Evolutionary conservation across 2,888 invertebrate genomes (phyloP), one percentile per base, ranked within the genome.

Genomic region (Orthosia incerta): DNA sequence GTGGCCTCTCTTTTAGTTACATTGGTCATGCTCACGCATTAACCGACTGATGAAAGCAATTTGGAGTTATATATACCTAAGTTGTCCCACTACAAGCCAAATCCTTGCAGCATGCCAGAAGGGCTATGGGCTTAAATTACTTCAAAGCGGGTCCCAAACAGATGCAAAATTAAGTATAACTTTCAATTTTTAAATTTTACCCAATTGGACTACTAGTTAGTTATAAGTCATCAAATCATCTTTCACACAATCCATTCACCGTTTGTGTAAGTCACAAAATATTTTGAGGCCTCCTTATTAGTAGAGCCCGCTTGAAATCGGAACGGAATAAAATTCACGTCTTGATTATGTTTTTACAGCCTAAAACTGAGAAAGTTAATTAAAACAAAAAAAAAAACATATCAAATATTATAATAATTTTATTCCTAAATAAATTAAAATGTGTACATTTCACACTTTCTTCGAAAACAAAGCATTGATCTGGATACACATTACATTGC

Each of bases 401-500:
- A 18, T 3, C 23, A 4, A 45, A n/a, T 7, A 23, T 20, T 7
- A 23, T 20, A 18, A 45, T 12, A 15, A 23, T 55, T 65, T 65
- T 15, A 26, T 51, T 9, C 5, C 11, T 5, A 23, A 18, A 15
- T 4, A 5, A 39, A 39, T 9, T n/a, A 15, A 45, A 13, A n/a
- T 45, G 7, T 1, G 5, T 4, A 13, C 11, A 7, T 12, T 45
- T 70, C 23, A 73, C 0, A 55, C 53, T 60, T 67, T 79, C 13
- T 86, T 85, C 12, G 31, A 31, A 64, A 86, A 83, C 15, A 69
- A 31, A 9, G 74, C 62, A 51, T 71, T 67, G 0, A 79, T 0
- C 3, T 55, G n/a, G 7, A 63, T 7, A 26, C 86, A 86, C 20
- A 84, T 56, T 0, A 86, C 13, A 39, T 86, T 86, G 2, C 86